Evolutionary conservation across 2,113 vertebrate species (phyloP), one percentile per base, ranked within the genome.

Genomic region (Suncus etruscus): DNA sequence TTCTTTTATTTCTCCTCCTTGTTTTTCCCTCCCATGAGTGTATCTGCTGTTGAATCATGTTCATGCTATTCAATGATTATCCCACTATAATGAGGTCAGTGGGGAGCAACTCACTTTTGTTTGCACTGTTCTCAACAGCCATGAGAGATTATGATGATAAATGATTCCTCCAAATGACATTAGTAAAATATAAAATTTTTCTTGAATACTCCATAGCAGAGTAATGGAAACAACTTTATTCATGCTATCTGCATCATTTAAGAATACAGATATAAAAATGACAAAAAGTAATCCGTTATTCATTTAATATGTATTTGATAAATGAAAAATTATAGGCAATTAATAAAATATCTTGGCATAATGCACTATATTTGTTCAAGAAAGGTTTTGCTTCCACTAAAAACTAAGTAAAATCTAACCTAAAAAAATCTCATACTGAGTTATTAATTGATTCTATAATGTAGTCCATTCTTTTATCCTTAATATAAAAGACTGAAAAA

Each of bases 21-120:
- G 90, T 81, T 92, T 88, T 87, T 47, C 80, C 65, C 78, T 32
- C 77, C 39, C 61, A 74, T 66, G 92, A 91, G 90, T 31, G 27
- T 76, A 72, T 84, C 83, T 72, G 84, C 65, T 7, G 48, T 87
- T 96, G 95, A 96, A 83, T 97, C 96, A 96, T 66, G 81, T 11
- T 77, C 88, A 74, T 70, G 47, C 69, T 88, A 78, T 90, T 92
- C 90, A 84, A 22, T 47, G 75, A 87, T 93, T 87, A 95, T 80
- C 90, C 96, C 92, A 93, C 78, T 91, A 32, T 54, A 87, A 91
- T 95, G 93, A 95, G 91, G 87, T 96, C 83, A 95, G 77, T 12
- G 15, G 65, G 58, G 83, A 94, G 86, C 69, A 88, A 86, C 76
- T 88, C 22, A 76, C 32, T 81, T 65, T 48, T 75, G 72, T 74